Percentiles rank a stretch among this genome's conserved stretches.
phyloP scores from a whole-genome alignment of 2,888 invertebrate species.

The Hanleya hanleyi region DNA sequence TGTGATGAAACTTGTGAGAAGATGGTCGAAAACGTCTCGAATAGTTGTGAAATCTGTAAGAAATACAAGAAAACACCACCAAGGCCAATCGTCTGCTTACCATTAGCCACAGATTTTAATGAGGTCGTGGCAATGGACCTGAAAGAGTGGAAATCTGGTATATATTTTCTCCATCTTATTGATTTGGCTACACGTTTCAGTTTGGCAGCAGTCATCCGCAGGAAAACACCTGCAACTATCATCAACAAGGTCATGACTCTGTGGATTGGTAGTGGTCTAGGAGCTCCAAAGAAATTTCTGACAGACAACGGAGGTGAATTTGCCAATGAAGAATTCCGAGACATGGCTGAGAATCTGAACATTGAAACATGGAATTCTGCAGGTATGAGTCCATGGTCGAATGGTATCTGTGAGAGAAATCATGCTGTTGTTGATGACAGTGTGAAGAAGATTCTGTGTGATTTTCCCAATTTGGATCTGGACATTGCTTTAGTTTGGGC shows the following conservation, averaged over 20 bases:
- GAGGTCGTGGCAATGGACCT: slow-evolving; percentile 22
- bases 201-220: slow-evolving; percentile 8
- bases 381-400: slow-evolving; percentile 11
- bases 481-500: slow-evolving; percentile 12
- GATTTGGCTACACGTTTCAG: slow-evolving; percentile 16
- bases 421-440: slow-evolving; percentile 17
- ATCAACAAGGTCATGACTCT: slow-evolving; percentile 10
- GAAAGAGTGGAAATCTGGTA: neutral
- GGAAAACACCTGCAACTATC: neutral
- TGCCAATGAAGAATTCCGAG: slow-evolving; percentile 10
- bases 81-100: slow-evolving; percentile 19
- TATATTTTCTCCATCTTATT: slow-evolving; percentile 19
- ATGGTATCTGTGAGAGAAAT: slow-evolving; percentile 12
- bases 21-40: neutral
- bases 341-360: slow-evolving; percentile 16
- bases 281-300: slow-evolving; percentile 13
- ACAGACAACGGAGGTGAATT: slow-evolving; percentile 23
- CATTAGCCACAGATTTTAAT: slow-evolving; percentile 22
- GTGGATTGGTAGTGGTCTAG: slow-evolving; percentile 14
- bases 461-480: neutral
- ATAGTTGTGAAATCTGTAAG: slow-evolving; percentile 13
- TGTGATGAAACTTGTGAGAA: neutral
- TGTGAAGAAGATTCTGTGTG: slow-evolving; percentile 2
- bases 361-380: slow-evolving; percentile 11
- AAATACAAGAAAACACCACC: slow-evolving; percentile 5